Base-by-base conservation (phyloP, 2,888 invertebrate genomes). In the Heliothis peltigera region DNA sequence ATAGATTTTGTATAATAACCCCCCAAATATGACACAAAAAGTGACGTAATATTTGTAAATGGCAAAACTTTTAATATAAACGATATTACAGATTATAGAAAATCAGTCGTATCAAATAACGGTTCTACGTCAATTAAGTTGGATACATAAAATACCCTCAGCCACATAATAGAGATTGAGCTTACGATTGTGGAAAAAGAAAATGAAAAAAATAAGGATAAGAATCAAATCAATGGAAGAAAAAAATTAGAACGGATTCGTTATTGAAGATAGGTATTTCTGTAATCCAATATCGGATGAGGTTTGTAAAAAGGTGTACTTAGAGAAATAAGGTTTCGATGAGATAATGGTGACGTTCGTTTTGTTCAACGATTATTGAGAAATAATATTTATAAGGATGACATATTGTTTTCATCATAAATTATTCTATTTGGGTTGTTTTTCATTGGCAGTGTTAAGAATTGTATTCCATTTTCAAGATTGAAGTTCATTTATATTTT, bases 241-340 rank as follows among this genome's bases (percentile, higher is more conserved):
- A 56, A 68, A 66, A 68, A 77, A 70, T 21, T 57, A 61, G 35
- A 62, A 70, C 52, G 54, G 59, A 61, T 64, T 67, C 65, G 49
- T 63, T 58, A 70, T 66, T 54, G 55, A 59, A 69, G 48, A 56
- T 58, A 59, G 57, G 62, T 58, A 73, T 68, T 72, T 61, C 48
- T 60, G 66, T 76, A 78, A 80, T 75, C 75, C 68, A 78, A 79
- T 80, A 79, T 67, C 58, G 49, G 55, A 42, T 39, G 48, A 48
- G 57, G 62, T 80, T 74, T 74, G 52, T 56, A 55, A 77, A 77
- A 71, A 51, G n/a, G 28, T 43, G 64, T 66, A 57, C 54, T 70
- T 77, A 55, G 28, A 62, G 42, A 59, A 63, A 64, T 70, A 59
- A 58, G 60, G 62, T 69, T 69, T 71, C 62, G 53, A 25, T 17